Percentiles rank a stretch among this genome's conserved stretches.
These are phyloP conservation scores for Apomyelois bistriatella DNA, from an alignment of 2,888 invertebrate species.

Conservation along the genomic window DNA sequence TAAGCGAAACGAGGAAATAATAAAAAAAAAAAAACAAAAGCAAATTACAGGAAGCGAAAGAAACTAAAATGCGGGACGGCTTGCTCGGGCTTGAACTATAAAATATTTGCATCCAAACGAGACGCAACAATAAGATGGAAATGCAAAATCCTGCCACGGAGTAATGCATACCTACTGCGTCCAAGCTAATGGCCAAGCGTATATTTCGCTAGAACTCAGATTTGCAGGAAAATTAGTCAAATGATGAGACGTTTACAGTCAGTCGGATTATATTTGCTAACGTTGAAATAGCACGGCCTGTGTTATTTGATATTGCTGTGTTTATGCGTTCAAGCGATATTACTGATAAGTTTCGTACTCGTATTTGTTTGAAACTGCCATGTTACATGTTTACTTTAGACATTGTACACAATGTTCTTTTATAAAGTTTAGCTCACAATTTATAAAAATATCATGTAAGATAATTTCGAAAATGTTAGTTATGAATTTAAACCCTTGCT, in stretches of 20 bases:
- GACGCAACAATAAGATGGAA: constrained; percentile 69
- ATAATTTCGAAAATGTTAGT: too few relatives aligned
- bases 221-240: constrained; percentile 32
- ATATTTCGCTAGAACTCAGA: constrained; percentile 33
- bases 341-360: too few relatives aligned
- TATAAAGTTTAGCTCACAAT: too few relatives aligned
- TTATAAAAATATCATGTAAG: too few relatives aligned
- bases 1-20: constrained; percentile 48
- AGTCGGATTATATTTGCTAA: constrained; percentile 6
- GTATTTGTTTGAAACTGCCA: too few relatives aligned
- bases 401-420: too few relatives aligned
- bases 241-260: constrained; percentile 19
- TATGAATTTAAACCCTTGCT: too few relatives aligned
- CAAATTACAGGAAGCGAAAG: constrained; percentile 65
- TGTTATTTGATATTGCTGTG: background rate
- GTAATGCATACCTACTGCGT: constrained; percentile 53
- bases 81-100: constrained; percentile 60
- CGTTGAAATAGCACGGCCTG: background rate
- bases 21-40: constrained; percentile 48
- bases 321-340: background rate
- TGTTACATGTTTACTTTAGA: too few relatives aligned
- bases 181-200: constrained; percentile 38
- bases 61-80: constrained; percentile 58
- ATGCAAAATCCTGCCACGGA: constrained; percentile 52
- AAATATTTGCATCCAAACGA: constrained; percentile 75